Evolutionary conservation across 2,797 vertebrate genomes (phyloP), one percentile per base, ranked within the genome.

Genomic region (Bufotes viridis): DNA sequence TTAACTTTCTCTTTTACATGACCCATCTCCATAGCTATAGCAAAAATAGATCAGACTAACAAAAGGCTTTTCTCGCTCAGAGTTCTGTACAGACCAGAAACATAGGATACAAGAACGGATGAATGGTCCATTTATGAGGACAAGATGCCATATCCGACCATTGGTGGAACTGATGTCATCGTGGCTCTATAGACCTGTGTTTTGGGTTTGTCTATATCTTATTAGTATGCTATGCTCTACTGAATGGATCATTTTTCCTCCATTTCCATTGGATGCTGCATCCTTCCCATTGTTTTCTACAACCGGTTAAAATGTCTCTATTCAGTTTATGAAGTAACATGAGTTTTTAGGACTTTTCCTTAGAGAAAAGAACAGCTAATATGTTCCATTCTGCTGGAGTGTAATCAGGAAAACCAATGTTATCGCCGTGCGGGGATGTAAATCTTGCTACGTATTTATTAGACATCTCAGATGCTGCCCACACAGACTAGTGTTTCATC

Each of bases 151-250:
- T 87, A 81, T 81, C 34, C 51, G 42, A 20, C 34, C 51, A 76
- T 57, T 57, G 80, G 49, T 75, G 74, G 72, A 69, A 42, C 42
- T 82, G 86, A 87, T 51, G 86, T 83, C 86, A 87, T 67, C 10
- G 2, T 6, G 24, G 49, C 75, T 81, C 70, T 57, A 55, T 76
- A 61, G 34, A 15, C 15, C 51, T n/a, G 65, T 20, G 20, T 70
- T 70, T 61, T 69, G 42, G 34, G 20, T 60, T 79, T 69, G 49
- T 70, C 12, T 76, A 55, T 3, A 51, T 60, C 67, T n/a, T 18
- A 42, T 60, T 55, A 58, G 14, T 34, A 20, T 42, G 55, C 55
- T 18, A 61, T 74, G 18, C 20, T 67, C 20, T 74, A 69, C 34
- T 26, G 8, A 22, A 57, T n/a, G 12, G 51, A 72, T 83, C 49